These are phyloP conservation scores for Drosophila imparisetae DNA, from an alignment of 2,888 invertebrate species.

Conservation along the genomic window DNA sequence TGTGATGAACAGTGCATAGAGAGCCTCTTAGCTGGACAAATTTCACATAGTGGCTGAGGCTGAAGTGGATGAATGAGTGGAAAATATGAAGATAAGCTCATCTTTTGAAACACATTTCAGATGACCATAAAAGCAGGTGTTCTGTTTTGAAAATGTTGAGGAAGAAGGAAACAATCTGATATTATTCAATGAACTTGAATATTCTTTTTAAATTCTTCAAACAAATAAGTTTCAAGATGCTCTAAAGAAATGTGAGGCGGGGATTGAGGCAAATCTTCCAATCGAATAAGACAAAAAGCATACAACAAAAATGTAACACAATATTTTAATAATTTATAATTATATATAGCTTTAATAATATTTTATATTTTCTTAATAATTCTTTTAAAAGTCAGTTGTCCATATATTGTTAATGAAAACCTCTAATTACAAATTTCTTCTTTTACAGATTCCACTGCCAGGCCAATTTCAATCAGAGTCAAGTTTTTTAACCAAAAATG, in stretches of 20 bases:
- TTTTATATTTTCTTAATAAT: neutral
- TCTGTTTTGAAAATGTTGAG: neutral
- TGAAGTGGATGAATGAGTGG: neutral
- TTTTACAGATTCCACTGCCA: constrained; percentile 61
- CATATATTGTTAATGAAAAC: neutral
- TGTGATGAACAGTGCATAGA: constrained; percentile 25
- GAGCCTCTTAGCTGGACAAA: constrained; percentile 5
- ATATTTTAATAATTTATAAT: neutral
- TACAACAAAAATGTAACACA: no score
- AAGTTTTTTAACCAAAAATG: constrained; percentile 47
- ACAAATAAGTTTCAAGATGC: neutral
- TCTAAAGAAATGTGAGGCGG: neutral
- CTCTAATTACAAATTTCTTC: neutral
- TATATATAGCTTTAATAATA: neutral
- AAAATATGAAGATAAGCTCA: neutral
- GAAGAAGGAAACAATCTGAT: neutral
- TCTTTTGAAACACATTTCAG: neutral
- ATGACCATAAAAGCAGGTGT: neutral
- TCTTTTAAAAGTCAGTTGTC: neutral
- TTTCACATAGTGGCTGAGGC: neutral
- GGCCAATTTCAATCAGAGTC: constrained; percentile 27
- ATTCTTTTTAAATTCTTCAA: neutral
- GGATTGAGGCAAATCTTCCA: neutral
- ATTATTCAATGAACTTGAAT: neutral
- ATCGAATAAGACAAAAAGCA: neutral